Conservation (phyloP, 2,113 vertebrate species). For the Himantopus leucocephalus region DNA sequence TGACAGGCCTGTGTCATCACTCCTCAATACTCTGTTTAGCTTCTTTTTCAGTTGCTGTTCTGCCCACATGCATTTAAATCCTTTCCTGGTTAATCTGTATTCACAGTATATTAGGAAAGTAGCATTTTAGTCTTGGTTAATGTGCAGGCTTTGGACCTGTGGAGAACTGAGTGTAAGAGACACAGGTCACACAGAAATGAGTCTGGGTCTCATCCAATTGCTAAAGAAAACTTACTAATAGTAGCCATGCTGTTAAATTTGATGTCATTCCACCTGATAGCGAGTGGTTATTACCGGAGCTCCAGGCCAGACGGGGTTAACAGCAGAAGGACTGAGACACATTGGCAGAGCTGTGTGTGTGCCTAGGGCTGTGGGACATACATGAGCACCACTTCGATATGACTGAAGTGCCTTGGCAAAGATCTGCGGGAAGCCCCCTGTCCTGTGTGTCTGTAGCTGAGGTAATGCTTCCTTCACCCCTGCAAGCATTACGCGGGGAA, state of each 20-base stretch:
- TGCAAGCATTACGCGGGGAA: not conserved
- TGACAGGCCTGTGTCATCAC: not conserved
- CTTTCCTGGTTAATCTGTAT: not conserved
- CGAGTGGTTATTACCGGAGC: not conserved
- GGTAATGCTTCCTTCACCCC: not conserved
- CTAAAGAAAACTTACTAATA: not conserved
- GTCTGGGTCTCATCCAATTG: not conserved
- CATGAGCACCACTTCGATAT: not conserved
- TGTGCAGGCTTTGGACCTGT: not conserved
- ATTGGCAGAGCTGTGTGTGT: not conserved
- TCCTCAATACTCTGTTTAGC: not conserved
- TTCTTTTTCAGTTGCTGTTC: not conserved
- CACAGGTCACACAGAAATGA: not conserved
- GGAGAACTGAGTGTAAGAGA: not conserved
- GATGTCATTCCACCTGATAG: not conserved
- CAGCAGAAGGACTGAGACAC: not conserved
- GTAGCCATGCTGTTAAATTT: not conserved
- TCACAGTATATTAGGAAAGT: not conserved
- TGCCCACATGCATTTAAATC: not conserved
- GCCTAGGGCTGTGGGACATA: not conserved
- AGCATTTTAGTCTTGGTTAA: not conserved
- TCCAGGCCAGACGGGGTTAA: not conserved
- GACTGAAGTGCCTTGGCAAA: not conserved
- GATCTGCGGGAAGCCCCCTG: not conserved
- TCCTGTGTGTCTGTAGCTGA: not conserved